These are phyloP conservation scores for Fragum whitleyi DNA, from an alignment of 2,888 invertebrate genomes.

Conservation along the genomic window DNA sequence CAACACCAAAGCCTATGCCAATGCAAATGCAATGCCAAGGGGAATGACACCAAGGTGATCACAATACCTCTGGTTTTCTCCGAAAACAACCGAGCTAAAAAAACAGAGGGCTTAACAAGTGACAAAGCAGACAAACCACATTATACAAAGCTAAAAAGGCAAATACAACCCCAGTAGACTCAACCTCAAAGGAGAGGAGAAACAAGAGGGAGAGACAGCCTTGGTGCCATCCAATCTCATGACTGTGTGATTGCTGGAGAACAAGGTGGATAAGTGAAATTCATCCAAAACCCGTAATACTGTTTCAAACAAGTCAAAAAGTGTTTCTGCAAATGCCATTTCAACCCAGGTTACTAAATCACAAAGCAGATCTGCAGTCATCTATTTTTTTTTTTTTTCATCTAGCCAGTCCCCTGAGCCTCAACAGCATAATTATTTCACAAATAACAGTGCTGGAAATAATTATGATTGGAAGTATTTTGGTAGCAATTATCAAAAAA, in stretches of 20 bases:
- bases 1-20: too few relatives aligned
- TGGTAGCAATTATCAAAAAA: neutral
- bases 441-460: neutral
- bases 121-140: neutral
- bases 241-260: neutral
- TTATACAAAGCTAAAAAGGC: neutral
- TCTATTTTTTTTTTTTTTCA: neutral
- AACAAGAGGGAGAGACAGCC: neutral
- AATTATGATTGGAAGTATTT: slow-evolving; percentile 1
- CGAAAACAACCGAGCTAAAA: too few relatives aligned
- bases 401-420: neutral
- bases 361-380: too few relatives aligned
- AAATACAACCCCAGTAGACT: neutral
- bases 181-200: neutral
- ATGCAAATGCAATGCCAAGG: too few relatives aligned
- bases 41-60: too few relatives aligned
- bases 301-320: too few relatives aligned
- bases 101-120: too few relatives aligned
- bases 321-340: too few relatives aligned
- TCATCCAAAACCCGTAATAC: too few relatives aligned
- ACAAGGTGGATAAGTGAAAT: neutral
- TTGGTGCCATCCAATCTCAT: neutral
- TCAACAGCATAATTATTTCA: neutral
- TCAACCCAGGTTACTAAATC: too few relatives aligned
- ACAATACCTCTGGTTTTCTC: too few relatives aligned